Evolutionary conservation across 2,888 invertebrate species (phyloP), one percentile per base, ranked within the genome.

Genomic region (Aethes cnicana): DNA sequence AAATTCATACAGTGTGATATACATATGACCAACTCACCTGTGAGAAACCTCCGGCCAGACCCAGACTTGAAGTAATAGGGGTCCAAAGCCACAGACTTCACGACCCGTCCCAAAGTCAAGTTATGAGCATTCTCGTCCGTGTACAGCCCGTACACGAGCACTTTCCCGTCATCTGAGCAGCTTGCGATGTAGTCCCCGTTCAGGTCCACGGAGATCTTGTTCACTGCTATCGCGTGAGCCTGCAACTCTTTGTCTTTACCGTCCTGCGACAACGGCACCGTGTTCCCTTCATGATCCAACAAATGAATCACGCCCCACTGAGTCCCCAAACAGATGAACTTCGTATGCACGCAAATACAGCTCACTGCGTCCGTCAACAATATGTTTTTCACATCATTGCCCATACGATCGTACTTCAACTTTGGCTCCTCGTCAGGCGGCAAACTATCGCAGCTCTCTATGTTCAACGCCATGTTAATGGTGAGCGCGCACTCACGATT

Each of bases 161-260:
- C 95, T 72, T 94, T 95, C 46, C 97, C 97, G 80, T 97, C 97
- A 75, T 97, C 96, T 0, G 97, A 96, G 76, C 97, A 97, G 39
- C 96, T 96, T 0, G 97, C 97, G 17, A 99, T 93, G 75, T 95
- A 96, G 77, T 98, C 98, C n/a, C 98, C 99, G 68, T 95, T 95
- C 16, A 92, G 85, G 77, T 99, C 99, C 56, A 99, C 96, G 33
- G 97, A 97, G 61, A 99, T 96, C 73, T 95, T 96, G 84, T 98
- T 98, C 0, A 99, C 97, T 6, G 97, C 95, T 1, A 97, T 95
- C 1, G 95, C 92, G 70, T 98, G 98, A 18, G 94, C 92, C 64
- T 93, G 93, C 28, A 95, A 84, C 64, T 94, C 94, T 66, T 94
- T 94, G 43, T 92, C 93, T 60, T 92, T 89, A 43, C 93, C 93